Percentiles rank a stretch among this genome's conserved stretches.
These are phyloP conservation scores for Acipenser ruthenus DNA, from an alignment of 2,797 vertebrate genomes.

Conservation along the genomic window DNA sequence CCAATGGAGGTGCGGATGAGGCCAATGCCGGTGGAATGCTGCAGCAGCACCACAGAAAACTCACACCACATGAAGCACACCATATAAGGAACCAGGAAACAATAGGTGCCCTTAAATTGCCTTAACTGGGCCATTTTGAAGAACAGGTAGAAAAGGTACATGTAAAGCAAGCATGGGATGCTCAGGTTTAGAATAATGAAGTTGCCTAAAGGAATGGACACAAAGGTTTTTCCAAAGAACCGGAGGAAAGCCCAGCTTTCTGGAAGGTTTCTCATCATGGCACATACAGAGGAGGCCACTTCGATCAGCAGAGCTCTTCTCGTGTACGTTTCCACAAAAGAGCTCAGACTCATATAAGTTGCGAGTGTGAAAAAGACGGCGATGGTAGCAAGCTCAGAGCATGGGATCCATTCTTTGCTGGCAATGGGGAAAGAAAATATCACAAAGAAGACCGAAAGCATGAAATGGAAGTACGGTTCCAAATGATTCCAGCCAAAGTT, in stretches of 20 bases:
- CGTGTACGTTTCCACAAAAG: slow-evolving; percentile 71
- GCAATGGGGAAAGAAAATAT: slow-evolving; percentile 92
- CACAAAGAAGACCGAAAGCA: slow-evolving; percentile 86
- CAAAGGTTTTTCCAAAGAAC: slow-evolving; percentile 70
- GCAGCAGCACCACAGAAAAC: slow-evolving; percentile 79
- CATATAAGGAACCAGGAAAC: slow-evolving; percentile 87
- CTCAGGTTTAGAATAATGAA: slow-evolving; percentile 75
- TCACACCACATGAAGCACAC: slow-evolving; percentile 99
- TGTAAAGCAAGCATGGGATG: slow-evolving; percentile 80
- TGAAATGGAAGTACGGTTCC: slow-evolving; percentile 85
- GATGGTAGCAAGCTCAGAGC: slow-evolving; percentile 83
- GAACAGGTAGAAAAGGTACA: slow-evolving; percentile 86
- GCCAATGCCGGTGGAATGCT: slow-evolving; percentile 74
- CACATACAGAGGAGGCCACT: slow-evolving; percentile 72
- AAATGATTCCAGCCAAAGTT: slow-evolving; percentile 95
- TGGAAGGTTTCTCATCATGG: slow-evolving; percentile 67
- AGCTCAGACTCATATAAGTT: slow-evolving; percentile 83
- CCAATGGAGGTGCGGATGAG: slow-evolving; percentile 86
- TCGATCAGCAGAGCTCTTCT: slow-evolving; percentile 76
- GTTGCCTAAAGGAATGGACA: slow-evolving; percentile 69
- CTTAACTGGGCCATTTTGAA: slow-evolving; percentile 86
- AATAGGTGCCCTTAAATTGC: slow-evolving; percentile 84
- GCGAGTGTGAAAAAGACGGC: slow-evolving; percentile 83
- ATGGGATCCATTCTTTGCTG: slow-evolving; percentile 87
- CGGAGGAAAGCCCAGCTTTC: slow-evolving; percentile 50